A percentile compares a stretch with the other conserved stretches of the same genome.
These are phyloP conservation scores for Vulpes vulpes DNA, from an alignment of 2,113 vertebrate species.

Conservation along the genomic window DNA sequence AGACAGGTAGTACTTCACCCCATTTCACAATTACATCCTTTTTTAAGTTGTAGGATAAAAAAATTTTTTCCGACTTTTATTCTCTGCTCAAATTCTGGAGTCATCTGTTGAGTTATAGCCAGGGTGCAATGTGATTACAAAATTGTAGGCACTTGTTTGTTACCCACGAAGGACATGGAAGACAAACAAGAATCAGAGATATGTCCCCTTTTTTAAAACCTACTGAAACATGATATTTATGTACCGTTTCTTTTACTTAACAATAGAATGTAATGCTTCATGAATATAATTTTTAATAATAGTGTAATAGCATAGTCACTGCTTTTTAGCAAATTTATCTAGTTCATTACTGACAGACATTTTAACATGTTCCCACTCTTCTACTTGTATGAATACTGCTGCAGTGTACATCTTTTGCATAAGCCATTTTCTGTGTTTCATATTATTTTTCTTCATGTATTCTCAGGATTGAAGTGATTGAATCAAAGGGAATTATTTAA, in stretches of 20 bases:
- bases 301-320: background rate
- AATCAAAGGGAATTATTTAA: background rate
- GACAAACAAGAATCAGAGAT: background rate
- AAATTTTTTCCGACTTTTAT: background rate
- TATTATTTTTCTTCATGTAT: conserved; percentile 8
- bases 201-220: background rate
- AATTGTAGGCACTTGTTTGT: background rate
- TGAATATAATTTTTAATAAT: conserved; percentile 49
- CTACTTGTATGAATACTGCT: conserved; percentile 19
- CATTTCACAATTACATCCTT: background rate
- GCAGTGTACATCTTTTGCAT: background rate
- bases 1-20: background rate
- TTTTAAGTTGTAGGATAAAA: conserved; percentile 10
- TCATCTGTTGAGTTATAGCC: background rate
- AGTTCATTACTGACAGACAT: background rate
- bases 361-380: conserved; percentile 1
- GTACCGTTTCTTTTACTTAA: conserved; percentile 16
- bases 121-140: background rate
- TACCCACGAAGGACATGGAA: background rate
- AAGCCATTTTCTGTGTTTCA: conserved; percentile 37
- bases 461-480: background rate
- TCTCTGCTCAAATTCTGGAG: conserved; percentile 56
- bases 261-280: background rate
- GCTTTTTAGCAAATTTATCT: conserved; percentile 48
- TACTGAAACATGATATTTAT: background rate